phyloP scores from a whole-genome alignment of 2,113 vertebrate genomes.

The Callipepla squamata region DNA sequence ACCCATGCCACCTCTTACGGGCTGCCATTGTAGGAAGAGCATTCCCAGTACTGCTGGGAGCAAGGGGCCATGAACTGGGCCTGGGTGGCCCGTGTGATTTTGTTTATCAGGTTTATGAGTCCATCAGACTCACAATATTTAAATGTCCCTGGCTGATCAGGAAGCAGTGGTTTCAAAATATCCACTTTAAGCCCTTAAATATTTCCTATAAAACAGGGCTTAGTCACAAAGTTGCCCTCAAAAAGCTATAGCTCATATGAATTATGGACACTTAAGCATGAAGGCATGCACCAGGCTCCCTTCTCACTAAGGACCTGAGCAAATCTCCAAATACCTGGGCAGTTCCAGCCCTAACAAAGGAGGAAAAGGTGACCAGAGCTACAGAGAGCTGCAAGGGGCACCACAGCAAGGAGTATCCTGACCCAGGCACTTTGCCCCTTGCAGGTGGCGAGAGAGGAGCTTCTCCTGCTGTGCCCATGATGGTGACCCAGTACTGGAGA shows the following conservation, averaged over 20 bases:
- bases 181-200: background rate
- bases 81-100: accelerated
- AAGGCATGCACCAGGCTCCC: background rate
- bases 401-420: background rate
- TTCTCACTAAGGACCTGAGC: accelerated
- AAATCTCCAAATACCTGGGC: background rate
- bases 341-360: background rate
- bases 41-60: background rate
- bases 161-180: background rate
- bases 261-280: background rate
- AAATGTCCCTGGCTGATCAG: background rate
- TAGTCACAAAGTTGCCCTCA: background rate
- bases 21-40: background rate
- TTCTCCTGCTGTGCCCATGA: conserved; percentile 76
- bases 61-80: background rate
- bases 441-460: conserved; percentile 85
- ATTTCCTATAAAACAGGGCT: background rate
- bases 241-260: background rate
- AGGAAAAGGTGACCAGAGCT: background rate
- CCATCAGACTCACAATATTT: background rate
- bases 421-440: background rate
- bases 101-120: background rate
- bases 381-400: background rate
- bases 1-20: background rate
- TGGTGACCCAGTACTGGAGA: conserved; percentile 71